Base-by-base conservation (phyloP, 2,113 vertebrate species). In the Pterocles orientalis region DNA sequence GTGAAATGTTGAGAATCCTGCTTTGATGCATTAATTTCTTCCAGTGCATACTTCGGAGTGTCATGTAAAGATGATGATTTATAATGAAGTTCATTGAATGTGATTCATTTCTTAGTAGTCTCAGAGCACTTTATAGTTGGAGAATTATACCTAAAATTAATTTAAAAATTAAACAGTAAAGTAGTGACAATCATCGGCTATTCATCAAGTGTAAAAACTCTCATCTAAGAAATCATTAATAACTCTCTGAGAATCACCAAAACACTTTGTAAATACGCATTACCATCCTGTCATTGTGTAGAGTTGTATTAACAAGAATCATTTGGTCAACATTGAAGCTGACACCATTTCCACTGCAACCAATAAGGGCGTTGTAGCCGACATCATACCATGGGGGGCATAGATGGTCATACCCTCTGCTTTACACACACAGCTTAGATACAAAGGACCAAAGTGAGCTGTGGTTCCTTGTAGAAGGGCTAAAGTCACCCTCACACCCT, bases 141-240 rank as follows among this genome's bases (percentile, higher is more conserved):
- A 90, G 81, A 94, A 94, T 93, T 88, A 90, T 79, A 95, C 92
- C 95, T 96, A 82, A 95, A 94, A 95, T 95, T 96, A 94, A 92
- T 93, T 93, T 87, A 68, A 93, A 92, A 96, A 97, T 96, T 96
- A 90, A 97, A 78, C 66, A 82, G 87, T 72, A 76, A 88, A 84
- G 73, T 91, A 94, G 82, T 95, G 83, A 94, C 94, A 96, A 89
- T 92, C 82, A 88, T 73, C 81, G 92, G n/a, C 70, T 94, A 78
- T 94, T 96, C 87, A 93, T 96, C 58, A 93, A 80, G 39, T 77
- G 36, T 88, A 75, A 85, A 94, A 95, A 86, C 57, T 86, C 70
- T 95, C 26, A 73, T 82, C 82, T 91, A 66, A 80, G 71, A 93
- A 92, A 93, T 90, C 19, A 78, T 83, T 96, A 88, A 56, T 85